Percentiles rank a stretch among this genome's conserved stretches.
These are phyloP conservation scores for Lampris incognitus DNA, from an alignment of 2,113 vertebrate species.

Conservation along the genomic window DNA sequence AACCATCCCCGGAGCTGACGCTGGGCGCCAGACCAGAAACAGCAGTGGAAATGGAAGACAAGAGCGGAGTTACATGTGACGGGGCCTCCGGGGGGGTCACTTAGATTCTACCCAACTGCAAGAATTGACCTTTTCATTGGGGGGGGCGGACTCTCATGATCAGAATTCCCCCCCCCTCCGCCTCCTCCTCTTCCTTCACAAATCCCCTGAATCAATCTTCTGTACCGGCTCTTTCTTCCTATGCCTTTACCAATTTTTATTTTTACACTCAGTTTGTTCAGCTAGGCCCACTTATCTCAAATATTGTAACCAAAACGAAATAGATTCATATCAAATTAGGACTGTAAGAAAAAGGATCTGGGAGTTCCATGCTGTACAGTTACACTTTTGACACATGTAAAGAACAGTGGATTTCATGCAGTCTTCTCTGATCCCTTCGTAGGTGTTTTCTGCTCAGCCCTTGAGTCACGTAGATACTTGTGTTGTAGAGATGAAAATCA, in stretches of 20 bases:
- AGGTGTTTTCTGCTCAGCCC: constrained; percentile 42
- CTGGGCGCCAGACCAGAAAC: constrained; percentile 47
- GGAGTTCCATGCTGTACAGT: constrained; percentile 48
- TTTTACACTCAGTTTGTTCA: neutral
- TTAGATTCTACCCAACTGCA: constrained; percentile 66
- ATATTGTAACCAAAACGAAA: constrained; percentile 19
- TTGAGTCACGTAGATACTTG: constrained; percentile 45
- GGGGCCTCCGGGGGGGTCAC: constrained; percentile 46
- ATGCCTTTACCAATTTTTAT: constrained; percentile 18
- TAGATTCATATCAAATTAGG: constrained; percentile 11
- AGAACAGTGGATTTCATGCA: constrained; percentile 41
- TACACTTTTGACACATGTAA: constrained; percentile 40
- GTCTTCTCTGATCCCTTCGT: constrained; percentile 49
- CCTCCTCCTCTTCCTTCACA: constrained; percentile 5
- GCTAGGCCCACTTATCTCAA: neutral
- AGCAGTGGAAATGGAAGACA: constrained; percentile 47
- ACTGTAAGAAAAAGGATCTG: constrained; percentile 37
- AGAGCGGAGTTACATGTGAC: constrained; percentile 49
- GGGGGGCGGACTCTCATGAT: constrained; percentile 6
- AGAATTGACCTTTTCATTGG: constrained; percentile 64
- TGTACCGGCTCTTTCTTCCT: constrained; percentile 25
- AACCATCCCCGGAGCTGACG: neutral
- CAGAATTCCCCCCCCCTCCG: neutral
- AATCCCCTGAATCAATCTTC: constrained; percentile 5
- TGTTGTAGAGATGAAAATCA: constrained; percentile 59